These are phyloP conservation scores for Alviniconcha strummeri DNA, from an alignment of 2,888 invertebrate genomes.

Conservation along the genomic window DNA sequence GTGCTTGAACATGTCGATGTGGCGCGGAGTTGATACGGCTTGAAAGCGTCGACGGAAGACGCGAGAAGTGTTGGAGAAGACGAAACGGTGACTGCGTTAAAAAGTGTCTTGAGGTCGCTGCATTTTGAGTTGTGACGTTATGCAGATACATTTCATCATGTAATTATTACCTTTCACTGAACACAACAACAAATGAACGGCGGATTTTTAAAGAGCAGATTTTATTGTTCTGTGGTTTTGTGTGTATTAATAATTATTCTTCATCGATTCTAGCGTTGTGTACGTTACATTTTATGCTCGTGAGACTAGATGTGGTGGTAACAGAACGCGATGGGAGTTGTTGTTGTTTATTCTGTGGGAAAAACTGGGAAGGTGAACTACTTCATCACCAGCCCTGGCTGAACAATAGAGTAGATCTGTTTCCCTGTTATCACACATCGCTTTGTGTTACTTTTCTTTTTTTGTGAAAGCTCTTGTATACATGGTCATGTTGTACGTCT, in stretches of 20 bases:
- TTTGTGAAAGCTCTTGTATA: neutral
- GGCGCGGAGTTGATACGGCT: too few species aligned
- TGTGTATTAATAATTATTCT: slow-evolving; percentile 15
- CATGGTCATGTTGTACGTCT: neutral
- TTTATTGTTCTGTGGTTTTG: slow-evolving; percentile 18
- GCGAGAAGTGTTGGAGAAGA: too few species aligned
- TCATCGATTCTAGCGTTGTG: slow-evolving; percentile 26
- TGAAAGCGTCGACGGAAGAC: too few species aligned
- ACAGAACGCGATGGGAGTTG: too few species aligned
- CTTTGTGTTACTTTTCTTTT: neutral
- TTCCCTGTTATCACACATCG: neutral
- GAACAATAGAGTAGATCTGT: neutral
- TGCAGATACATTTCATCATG: neutral
- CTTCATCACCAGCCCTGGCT: too few species aligned
- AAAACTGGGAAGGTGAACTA: too few species aligned
- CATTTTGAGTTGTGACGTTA: neutral
- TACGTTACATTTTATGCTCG: neutral
- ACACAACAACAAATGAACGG: neutral
- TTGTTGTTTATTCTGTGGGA: too few species aligned
- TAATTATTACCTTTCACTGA: neutral
- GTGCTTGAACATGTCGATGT: too few species aligned
- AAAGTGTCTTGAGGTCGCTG: too few species aligned
- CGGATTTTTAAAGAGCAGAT: neutral
- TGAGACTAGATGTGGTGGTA: too few species aligned
- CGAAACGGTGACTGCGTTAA: too few species aligned